Evolutionary conservation across 2,888 invertebrate species (phyloP).

Genomic region (Diloba caeruleocephala): DNA sequence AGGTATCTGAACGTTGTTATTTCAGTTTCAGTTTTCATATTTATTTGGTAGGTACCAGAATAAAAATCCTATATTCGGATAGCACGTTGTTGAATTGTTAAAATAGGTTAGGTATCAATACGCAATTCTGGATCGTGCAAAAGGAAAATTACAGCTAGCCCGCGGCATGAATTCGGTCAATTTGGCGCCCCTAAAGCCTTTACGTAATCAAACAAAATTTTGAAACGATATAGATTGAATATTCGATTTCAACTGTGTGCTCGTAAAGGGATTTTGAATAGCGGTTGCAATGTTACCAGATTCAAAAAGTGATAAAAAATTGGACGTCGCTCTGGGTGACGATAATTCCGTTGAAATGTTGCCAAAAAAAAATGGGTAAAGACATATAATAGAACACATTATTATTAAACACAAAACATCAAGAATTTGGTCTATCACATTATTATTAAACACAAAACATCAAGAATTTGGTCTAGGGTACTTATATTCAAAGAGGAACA

Average conservation of each 20-base stretch:
- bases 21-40: slow-evolving; percentile 8
- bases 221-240: slow-evolving; percentile 52
- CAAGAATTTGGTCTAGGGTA: slow-evolving; percentile 5
- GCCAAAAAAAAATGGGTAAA: too few species aligned
- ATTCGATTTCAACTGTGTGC: slow-evolving; percentile 41
- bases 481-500: too few species aligned
- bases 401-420: neutral
- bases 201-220: slow-evolving; percentile 57
- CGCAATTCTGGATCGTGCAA: slow-evolving; percentile 41
- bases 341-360: slow-evolving; percentile 5
- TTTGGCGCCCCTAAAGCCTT: slow-evolving; percentile 49
- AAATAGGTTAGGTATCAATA: slow-evolving; percentile 52
- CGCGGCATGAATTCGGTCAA: slow-evolving; percentile 54
- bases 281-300: slow-evolving; percentile 40
- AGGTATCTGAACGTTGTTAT: neutral
- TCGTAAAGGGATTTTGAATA: slow-evolving; percentile 33
- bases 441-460: neutral
- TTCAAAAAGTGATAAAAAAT: slow-evolving; percentile 38
- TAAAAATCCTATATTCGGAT: slow-evolving; percentile 46
- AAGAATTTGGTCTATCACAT: neutral
- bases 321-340: slow-evolving; percentile 8
- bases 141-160: slow-evolving; percentile 49
- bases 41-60: slow-evolving; percentile 24
- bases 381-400: too few species aligned
- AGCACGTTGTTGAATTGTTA: slow-evolving; percentile 50